Base-by-base conservation (phyloP, 2,113 vertebrate species). In the Sturnus vulgaris region DNA sequence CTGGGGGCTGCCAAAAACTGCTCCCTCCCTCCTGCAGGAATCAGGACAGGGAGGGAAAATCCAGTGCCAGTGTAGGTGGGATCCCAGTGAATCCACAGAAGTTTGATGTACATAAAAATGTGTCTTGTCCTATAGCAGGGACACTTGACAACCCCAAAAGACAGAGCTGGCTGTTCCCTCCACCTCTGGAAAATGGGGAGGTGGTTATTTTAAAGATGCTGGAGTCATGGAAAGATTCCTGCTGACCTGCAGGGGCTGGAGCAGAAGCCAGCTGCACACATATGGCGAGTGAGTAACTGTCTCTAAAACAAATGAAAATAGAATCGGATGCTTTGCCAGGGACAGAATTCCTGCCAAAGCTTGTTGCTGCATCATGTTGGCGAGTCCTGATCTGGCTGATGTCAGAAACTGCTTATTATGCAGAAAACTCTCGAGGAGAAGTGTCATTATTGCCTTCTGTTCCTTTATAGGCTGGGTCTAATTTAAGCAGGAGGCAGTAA, bases 281-380 rank as follows among this genome's bases (percentile, higher is more conserved):
- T 82, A 94, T 46, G 92, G 88, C 44, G 64, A 52, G 88, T 80
- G 94, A 94, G 93, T 73, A 94, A 83, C 88, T 86, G 93, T 93
- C 92, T 96, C 82, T 88, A 88, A 96, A 97, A 81, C 93, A 96
- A 96, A 95, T 94, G 93, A 81, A 95, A 95, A 95, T 68, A 88
- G 92, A 86, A 77, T 20, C 1, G 1, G 56, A 50, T 2, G 18
- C 90, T 91, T n/a, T 95, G 95, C 94, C 92, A 90, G 90, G 85
- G 88, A 80, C 79, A 90, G 90, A 87, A 82, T 85, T 95, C 42
- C 93, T 96, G 91, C 95, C 96, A 97, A 68, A 19, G 79, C 94
- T 95, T 92, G 90, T 93, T 96, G 95, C 96, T 96, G 92, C 92
- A 95, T 96, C 93, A 94, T 86, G 82, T 77, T 93, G 93, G 94